Conservation (phyloP, 2,797 vertebrate species). For the Sebastolobus altivelis region DNA sequence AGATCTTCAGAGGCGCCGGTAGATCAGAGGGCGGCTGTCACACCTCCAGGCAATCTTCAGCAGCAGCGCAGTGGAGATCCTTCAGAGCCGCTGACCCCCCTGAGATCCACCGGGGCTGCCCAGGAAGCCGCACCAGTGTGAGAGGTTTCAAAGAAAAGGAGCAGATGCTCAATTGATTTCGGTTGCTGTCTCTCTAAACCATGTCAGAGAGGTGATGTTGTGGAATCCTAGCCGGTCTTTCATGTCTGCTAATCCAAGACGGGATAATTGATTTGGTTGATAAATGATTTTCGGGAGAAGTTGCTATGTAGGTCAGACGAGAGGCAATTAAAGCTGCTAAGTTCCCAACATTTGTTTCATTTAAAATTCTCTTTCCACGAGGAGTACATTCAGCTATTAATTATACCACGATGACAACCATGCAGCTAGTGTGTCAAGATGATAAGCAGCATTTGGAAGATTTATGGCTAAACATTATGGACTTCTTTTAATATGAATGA, state of each 20-base stretch:
- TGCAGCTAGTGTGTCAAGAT: conserved; percentile 37
- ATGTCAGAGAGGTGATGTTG: conserved; percentile 48
- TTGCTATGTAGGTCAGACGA: conserved; percentile 67
- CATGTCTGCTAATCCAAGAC: conserved; percentile 53
- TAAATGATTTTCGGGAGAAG: conserved; percentile 60
- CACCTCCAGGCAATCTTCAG: conserved; percentile 72
- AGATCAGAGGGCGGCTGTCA: conserved; percentile 79
- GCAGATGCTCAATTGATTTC: conserved; percentile 62
- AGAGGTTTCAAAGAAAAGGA: conserved; percentile 69
- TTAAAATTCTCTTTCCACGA: conserved; percentile 57
- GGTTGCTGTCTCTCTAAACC: conserved; percentile 48
- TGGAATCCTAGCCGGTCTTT: conserved; percentile 45
- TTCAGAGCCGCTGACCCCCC: conserved; percentile 72
- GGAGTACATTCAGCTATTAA: conserved; percentile 40
- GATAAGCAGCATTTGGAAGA: conserved; percentile 52
- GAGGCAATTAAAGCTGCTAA: conserved; percentile 55
- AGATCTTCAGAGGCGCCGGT: conserved; percentile 77
- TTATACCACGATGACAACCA: conserved; percentile 45
- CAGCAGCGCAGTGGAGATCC: conserved; percentile 61
- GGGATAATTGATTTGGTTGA: conserved; percentile 61
- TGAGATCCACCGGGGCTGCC: conserved; percentile 59
- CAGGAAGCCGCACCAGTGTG: conserved; percentile 58
- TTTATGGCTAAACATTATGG: conserved; percentile 35
- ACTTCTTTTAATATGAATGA: conserved; percentile 59
- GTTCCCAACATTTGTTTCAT: conserved; percentile 47